Evolutionary conservation across 2,797 vertebrate species (phyloP), one percentile per base, ranked within the genome.

Genomic region (Poeciliopsis infans): DNA sequence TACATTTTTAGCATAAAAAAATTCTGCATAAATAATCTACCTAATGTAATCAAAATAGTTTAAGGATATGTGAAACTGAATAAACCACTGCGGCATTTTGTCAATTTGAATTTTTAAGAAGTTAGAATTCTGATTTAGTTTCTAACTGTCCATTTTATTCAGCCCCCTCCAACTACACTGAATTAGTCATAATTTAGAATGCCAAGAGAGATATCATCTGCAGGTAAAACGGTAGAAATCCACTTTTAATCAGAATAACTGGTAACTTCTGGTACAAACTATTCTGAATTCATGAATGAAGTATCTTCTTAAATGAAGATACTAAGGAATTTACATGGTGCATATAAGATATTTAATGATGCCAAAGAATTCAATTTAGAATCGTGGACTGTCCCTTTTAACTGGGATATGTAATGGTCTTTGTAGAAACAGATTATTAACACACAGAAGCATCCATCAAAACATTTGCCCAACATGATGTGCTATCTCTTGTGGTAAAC

Each of bases 401-500:
- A 33, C 12, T 36, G 47, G 10, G 18, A 53, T 36, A 49, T 25
- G 8, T 12, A 12, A 25, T 36, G 8, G 47, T 45, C 23, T 70
- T 43, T 70, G 31, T 23, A n/a, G 23, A 73, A 51, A 49, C 41
- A 80, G 73, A 80, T 82, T 75, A 74, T 12, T 33, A 61, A 25
- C 23, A 45, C 59, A 79, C 76, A 49, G 73, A 16, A 84, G 77
- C 80, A 75, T 85, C 25, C 82, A 66, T 86, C 76, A 45, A 82
- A 79, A 69, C 61, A 75, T 78, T 86, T 75, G 55, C 80, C 80
- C 73, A 1, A 31, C 75, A 70, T 72, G 86, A 90, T 90, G 75
- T 81, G 77, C 90, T 86, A 85, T 88, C 81, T 81, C 75, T 85
- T 91, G 74, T 80, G 80, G 79, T 86, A 88, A 86, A 81, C 86